phyloP scores from a whole-genome alignment of 2,888 invertebrate species.

The Melangyna quadrimaculata region DNA sequence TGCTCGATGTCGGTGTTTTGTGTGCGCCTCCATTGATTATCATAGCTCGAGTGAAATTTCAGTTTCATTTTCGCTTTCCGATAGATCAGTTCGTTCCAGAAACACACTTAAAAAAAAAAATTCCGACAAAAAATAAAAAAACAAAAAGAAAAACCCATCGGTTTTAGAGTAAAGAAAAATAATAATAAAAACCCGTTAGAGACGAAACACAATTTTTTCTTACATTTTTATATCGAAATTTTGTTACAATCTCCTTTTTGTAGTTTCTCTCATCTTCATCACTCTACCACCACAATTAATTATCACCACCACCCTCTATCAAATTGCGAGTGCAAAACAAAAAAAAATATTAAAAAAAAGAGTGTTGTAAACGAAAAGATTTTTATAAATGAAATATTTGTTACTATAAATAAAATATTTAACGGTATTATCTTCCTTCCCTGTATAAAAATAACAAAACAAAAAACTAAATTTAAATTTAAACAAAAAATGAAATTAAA shows the following conservation, averaged over 20 bases:
- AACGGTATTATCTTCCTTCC: conserved; percentile 62
- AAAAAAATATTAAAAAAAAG: not conserved
- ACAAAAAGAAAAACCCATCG: conserved; percentile 53
- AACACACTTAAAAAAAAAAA: conserved; percentile 72
- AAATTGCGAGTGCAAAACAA: conserved; percentile 31
- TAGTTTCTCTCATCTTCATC: not conserved
- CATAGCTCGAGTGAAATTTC: conserved; percentile 74
- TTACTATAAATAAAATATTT: conserved; percentile 58
- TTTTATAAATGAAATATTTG: conserved; percentile 39
- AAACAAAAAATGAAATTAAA: not conserved
- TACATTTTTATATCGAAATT: conserved; percentile 31
- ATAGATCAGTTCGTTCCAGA: conserved; percentile 77
- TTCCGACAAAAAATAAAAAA: conserved; percentile 42
- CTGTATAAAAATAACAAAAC: not conserved
- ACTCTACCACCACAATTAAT: not conserved
- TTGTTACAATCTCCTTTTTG: conserved; percentile 36
- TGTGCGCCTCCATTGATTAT: conserved; percentile 73
- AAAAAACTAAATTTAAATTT: not conserved
- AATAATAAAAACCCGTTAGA: conserved; percentile 23
- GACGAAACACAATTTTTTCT: conserved; percentile 42
- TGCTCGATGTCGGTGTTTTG: conserved; percentile 47
- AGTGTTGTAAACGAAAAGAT: conserved; percentile 29
- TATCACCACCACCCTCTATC: conserved; percentile 23
- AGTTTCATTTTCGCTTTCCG: conserved; percentile 81
- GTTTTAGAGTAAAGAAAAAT: conserved; percentile 54